These are phyloP conservation scores for Tachuris rubrigastra DNA, from an alignment of 2,113 vertebrate species.

Conservation along the genomic window DNA sequence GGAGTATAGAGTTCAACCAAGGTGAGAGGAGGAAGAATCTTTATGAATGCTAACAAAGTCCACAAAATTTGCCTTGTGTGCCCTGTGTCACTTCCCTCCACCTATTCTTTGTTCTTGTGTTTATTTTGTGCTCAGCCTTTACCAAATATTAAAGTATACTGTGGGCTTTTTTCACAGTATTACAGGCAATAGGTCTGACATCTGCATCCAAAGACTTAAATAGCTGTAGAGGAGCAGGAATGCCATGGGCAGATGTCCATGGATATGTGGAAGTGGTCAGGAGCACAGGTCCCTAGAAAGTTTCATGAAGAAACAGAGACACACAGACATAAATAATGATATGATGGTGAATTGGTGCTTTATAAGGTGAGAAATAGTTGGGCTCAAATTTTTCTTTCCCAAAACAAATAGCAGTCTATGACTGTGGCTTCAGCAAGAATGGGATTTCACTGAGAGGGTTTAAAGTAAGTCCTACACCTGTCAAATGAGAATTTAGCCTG, in stretches of 20 bases:
- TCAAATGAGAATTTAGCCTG: background rate
- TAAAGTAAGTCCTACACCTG: background rate
- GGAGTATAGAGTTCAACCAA: background rate
- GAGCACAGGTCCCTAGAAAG: background rate
- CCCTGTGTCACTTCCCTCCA: background rate
- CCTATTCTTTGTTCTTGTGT: background rate
- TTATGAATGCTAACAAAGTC: background rate
- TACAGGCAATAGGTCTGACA: background rate
- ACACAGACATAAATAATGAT: background rate
- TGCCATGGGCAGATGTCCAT: background rate
- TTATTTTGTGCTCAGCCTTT: background rate
- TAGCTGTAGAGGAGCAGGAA: background rate
- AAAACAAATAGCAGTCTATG: background rate
- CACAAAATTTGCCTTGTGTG: background rate
- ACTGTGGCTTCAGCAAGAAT: fast-evolving
- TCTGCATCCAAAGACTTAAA: background rate
- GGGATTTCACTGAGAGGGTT: background rate
- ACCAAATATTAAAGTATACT: background rate
- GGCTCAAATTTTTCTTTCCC: background rate
- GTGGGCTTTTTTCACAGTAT: background rate
- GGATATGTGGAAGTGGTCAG: background rate
- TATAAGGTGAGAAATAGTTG: background rate
- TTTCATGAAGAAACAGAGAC: background rate
- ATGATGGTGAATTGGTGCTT: background rate
- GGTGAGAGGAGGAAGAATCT: background rate